Percentiles rank a stretch among this genome's conserved stretches.
These are phyloP conservation scores for Itoplectis maculator DNA, from an alignment of 2,888 invertebrate genomes.

Conservation along the genomic window DNA sequence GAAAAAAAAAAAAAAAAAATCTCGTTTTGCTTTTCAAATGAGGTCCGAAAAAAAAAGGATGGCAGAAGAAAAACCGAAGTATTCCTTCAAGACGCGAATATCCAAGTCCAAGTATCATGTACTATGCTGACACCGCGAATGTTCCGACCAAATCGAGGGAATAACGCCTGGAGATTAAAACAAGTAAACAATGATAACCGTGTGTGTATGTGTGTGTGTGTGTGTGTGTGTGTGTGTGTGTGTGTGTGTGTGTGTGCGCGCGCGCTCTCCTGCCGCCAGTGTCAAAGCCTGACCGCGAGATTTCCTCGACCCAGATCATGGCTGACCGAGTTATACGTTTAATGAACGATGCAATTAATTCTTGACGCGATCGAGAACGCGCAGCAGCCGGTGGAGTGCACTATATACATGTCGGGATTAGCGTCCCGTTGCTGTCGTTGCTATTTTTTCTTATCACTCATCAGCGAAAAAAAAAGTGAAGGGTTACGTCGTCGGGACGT, in stretches of 20 bases:
- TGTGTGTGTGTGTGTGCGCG: too few species aligned
- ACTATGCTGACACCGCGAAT: neutral
- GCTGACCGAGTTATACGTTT: conserved; percentile 41
- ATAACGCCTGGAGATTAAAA: neutral
- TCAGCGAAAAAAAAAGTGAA: neutral
- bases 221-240: too few species aligned
- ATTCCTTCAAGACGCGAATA: neutral
- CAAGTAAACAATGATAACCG: neutral
- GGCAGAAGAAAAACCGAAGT: neutral
- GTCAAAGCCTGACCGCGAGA: conserved; percentile 36
- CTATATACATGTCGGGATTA: conserved; percentile 18
- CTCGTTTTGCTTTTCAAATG: neutral
- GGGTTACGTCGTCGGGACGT: conserved; percentile 14
- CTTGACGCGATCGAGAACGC: conserved; percentile 35
- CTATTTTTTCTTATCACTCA: conserved; percentile 28
- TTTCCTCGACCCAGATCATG: conserved; percentile 40
- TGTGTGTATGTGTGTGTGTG: conserved; percentile 49
- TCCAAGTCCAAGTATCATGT: neutral
- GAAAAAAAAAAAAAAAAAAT: too few species aligned
- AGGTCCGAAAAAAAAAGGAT: too few species aligned
- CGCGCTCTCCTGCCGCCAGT: conserved; percentile 41
- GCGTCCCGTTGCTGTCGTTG: conserved; percentile 23
- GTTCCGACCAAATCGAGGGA: neutral
- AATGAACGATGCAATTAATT: conserved; percentile 47
- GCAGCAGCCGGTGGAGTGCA: conserved; percentile 14